Evolutionary conservation across 2,797 vertebrate species (phyloP).

Genomic region (Tamandua tetradactyla): DNA sequence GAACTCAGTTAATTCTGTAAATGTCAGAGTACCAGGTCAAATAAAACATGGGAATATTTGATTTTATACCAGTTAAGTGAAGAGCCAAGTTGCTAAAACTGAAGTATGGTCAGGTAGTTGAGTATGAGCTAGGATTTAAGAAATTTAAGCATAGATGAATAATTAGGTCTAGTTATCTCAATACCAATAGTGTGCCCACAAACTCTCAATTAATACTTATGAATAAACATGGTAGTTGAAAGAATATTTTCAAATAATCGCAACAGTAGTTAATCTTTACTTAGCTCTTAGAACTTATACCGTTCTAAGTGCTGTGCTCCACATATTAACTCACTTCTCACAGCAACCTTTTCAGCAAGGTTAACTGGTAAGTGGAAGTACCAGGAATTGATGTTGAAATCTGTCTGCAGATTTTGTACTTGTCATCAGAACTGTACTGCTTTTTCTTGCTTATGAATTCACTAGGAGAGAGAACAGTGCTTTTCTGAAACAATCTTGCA

Average conservation of each 20-base stretch:
- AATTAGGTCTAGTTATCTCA: neutral
- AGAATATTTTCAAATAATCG: neutral
- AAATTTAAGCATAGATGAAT: neutral
- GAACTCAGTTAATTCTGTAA: neutral
- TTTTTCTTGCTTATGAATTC: neutral
- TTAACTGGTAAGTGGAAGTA: neutral
- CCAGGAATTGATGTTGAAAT: neutral
- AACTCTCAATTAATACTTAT: constrained; percentile 1
- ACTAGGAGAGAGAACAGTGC: neutral
- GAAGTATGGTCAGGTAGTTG: neutral
- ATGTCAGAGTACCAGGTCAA: neutral
- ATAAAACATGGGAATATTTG: neutral
- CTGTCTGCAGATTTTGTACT: neutral
- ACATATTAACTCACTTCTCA: constrained; percentile 6
- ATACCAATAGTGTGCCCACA: neutral
- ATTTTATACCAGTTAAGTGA: neutral
- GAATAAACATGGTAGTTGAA: neutral
- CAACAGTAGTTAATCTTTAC: neutral
- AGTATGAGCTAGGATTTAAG: neutral
- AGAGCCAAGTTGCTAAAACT: neutral
- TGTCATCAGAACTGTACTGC: neutral
- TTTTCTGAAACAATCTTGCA: neutral
- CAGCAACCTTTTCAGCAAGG: neutral
- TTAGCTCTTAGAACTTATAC: neutral
- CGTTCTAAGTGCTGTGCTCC: neutral